Evolutionary conservation across 2,113 vertebrate genomes (phyloP).

Genomic region (Candoia aspera): DNA sequence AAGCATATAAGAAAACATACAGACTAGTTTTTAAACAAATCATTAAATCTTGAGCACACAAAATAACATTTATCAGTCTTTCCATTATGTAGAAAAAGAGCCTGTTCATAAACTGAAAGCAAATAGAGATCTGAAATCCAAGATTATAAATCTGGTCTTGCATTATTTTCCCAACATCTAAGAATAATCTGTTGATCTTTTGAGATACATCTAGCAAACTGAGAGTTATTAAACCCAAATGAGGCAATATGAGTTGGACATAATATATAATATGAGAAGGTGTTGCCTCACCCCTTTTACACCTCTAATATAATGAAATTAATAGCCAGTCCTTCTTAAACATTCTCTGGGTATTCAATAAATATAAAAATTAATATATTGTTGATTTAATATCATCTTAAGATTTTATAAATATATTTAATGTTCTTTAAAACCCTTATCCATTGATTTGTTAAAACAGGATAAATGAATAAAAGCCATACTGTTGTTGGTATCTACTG

Average conservation of each 20-base stretch:
- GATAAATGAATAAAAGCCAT: not conserved
- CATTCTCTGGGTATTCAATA: not conserved
- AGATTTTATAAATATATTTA: not conserved
- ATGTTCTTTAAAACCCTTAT: not conserved
- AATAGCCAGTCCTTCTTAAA: not conserved
- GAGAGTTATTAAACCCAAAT: not conserved
- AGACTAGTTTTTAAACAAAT: not conserved
- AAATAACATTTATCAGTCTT: not conserved
- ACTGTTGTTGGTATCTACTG: not conserved
- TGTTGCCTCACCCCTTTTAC: not conserved
- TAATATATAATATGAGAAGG: not conserved
- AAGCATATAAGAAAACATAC: not conserved
- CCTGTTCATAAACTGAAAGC: not conserved
- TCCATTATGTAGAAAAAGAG: not conserved
- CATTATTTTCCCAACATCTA: not conserved
- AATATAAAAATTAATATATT: not conserved
- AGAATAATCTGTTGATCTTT: not conserved
- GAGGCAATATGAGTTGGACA: not conserved
- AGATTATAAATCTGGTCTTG: not conserved
- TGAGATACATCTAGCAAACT: not conserved
- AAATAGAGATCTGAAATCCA: not conserved
- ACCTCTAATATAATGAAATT: not conserved
- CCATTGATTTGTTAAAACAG: not conserved
- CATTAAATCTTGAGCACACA: not conserved
- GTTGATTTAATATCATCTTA: not conserved